phyloP scores from a whole-genome alignment of 2,888 invertebrate genomes.

The Dryomyza anilis region DNA sequence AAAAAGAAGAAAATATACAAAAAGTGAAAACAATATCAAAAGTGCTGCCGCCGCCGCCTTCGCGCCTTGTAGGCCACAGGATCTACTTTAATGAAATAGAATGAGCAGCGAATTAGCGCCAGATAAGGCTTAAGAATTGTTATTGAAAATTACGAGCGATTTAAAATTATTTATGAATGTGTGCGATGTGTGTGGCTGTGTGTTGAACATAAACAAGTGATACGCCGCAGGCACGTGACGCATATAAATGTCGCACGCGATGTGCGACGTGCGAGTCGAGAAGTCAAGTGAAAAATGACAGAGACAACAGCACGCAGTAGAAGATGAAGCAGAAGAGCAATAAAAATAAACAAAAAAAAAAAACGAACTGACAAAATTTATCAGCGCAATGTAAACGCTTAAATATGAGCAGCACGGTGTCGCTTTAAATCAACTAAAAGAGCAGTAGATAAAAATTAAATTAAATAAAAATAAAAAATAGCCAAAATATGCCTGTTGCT shows the following conservation, averaged over 20 bases:
- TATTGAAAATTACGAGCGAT: conserved; percentile 41
- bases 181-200: conserved; percentile 5
- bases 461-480: no score
- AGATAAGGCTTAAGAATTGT: conserved; percentile 17
- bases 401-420: no score
- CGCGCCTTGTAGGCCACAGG: background rate
- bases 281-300: no score
- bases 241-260: conserved; percentile 1
- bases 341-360: background rate
- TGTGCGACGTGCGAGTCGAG: background rate
- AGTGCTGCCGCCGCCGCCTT: background rate
- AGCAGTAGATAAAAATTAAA: no score
- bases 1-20: background rate
- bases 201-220: conserved; percentile 11
- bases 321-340: background rate
- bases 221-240: background rate
- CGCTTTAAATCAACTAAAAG: no score
- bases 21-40: background rate
- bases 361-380: no score
- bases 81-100: conserved; percentile 14
- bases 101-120: conserved; percentile 16
- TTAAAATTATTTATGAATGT: conserved; percentile 41
- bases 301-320: background rate
- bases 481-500: no score
- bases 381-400: no score